Conservation (phyloP, 53 echinoderm and acorn worm genomes). For the Hippasteria phrygiana region DNA sequence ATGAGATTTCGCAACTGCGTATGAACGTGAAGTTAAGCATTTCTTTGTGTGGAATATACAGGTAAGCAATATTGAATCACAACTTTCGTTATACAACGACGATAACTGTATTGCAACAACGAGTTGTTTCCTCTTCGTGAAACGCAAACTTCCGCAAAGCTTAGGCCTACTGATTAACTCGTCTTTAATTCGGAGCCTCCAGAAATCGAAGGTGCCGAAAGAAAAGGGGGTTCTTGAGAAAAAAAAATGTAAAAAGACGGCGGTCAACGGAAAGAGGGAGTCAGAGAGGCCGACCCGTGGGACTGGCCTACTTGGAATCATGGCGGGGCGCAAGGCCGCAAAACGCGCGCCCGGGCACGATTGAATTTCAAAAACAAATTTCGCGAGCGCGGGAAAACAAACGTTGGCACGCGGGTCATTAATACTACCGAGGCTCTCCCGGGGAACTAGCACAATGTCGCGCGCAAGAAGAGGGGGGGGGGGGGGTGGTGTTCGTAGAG, state of each 20-base stretch:
- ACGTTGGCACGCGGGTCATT: conserved; percentile 41
- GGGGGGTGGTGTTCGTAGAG: too few relatives aligned
- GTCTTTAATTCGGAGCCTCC: not conserved
- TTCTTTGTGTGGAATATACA: too few relatives aligned
- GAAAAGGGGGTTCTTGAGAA: not conserved
- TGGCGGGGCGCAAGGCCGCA: conserved; percentile 5
- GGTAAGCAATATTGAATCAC: too few relatives aligned
- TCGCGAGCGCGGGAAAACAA: conserved; percentile 46
- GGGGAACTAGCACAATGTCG: too few relatives aligned
- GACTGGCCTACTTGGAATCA: conserved; percentile 2
- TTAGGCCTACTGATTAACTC: not conserved
- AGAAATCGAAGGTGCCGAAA: not conserved
- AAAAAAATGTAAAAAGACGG: not conserved
- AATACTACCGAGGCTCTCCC: conserved; percentile 34
- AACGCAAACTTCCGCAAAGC: too few relatives aligned
- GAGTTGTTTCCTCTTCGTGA: too few relatives aligned
- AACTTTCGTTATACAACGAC: too few relatives aligned
- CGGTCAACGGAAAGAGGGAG: not conserved
- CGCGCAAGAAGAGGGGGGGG: too few relatives aligned
- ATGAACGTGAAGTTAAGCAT: too few relatives aligned
- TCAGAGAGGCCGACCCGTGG: conserved; percentile 22
- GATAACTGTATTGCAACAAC: too few relatives aligned
- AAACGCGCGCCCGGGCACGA: conserved; percentile 45
- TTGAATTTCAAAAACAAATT: conserved; percentile 60
- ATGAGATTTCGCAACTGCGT: too few relatives aligned